Base-by-base conservation (phyloP, 2,888 invertebrate species). In the Hypolimnas misippus region DNA sequence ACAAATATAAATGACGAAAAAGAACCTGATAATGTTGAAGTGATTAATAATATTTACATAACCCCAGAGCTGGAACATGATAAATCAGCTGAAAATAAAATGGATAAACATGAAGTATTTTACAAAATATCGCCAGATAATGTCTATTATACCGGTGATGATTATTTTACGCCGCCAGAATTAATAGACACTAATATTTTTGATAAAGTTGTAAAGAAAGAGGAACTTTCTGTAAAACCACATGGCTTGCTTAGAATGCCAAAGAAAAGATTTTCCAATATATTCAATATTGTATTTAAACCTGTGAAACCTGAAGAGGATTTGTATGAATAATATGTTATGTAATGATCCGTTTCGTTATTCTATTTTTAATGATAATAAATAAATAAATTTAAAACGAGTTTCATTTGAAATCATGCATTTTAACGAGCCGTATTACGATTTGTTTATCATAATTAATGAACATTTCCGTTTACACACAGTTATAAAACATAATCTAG, bases 251-350 rank as follows among this genome's bases (percentile, higher is more conserved):
- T 67, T 25, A 40, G 17, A 17, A 25, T n/a, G 42, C 57, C 67
- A 6, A 70, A 56, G 38, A 69, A 67, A 57, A 66, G 59, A 17
- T 61, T 57, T 53, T 70, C 70, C 12, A 70, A 71, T 38, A 67
- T 78, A 7, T 77, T 74, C 44, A 78, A 79, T 64, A 72, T 70
- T 55, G 57, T 75, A 54, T 65, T 74, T 19, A 68, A 70, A 46
- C 68, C 71, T 46, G 67, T 70, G 50, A 66, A 66, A 65, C 57
- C 63, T 50, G 69, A 73, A 0, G 67, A 73, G 50, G 73, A 66
- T 67, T 63, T 79, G 4, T 78, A 77, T 40, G 76, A 77, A 69
- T 78, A 72, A 69, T 33, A 17, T 49, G 40, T 58, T 68, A 62
- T 55, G 50, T 63, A 31, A 53, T 51, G 57, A 44, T 66, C 53